Evolutionary conservation across 2,888 invertebrate genomes (phyloP), one percentile per base, ranked within the genome.

Genomic region (Thereva unica): DNA sequence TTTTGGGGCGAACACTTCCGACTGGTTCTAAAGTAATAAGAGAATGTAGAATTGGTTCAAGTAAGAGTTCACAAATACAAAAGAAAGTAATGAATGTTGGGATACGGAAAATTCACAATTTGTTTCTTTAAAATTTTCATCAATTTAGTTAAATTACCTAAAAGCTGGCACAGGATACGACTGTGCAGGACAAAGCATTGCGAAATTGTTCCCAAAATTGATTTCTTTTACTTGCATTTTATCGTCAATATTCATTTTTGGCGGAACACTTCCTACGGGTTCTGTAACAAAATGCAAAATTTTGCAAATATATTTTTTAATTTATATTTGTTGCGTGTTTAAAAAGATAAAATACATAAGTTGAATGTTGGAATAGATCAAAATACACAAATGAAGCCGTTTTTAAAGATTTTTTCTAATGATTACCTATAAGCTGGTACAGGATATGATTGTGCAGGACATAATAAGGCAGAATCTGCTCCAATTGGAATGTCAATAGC

Each of bases 401-500:
- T 42, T 42, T 10, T 40, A 45, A 7, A 53, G 50, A 4, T n/a
- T 42, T 45, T 38, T 38, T 35, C 8, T 8, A 7, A 9, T 40
- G 69, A 72, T 83, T 87, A 91, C 89, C 89, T 88, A 85, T 88
- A 87, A 71, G 84, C 78, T 75, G 90, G 90, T 77, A 89, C 86
- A 67, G 90, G 90, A 82, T 85, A 90, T 45, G 88, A 89, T 80
- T 90, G 90, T 7, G 89, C 89, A 61, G 89, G 89, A 80, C 91
- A 91, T 75, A 89, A 82, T 65, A 91, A 79, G 55, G 87, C 74
- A 9, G 44, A 1, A n/a, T 23, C 44, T 35, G n/a, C 41, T 44
- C 44, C 44, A 5, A 35, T 3, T 45, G 4, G 4, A 35, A 56
- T 23, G 0, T 77, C 75, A 12, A 78, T 74, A 73, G 76, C 76